phyloP scores from a whole-genome alignment of 1,140 invertebrate species.

The Zeugodacus cucurbitae region DNA sequence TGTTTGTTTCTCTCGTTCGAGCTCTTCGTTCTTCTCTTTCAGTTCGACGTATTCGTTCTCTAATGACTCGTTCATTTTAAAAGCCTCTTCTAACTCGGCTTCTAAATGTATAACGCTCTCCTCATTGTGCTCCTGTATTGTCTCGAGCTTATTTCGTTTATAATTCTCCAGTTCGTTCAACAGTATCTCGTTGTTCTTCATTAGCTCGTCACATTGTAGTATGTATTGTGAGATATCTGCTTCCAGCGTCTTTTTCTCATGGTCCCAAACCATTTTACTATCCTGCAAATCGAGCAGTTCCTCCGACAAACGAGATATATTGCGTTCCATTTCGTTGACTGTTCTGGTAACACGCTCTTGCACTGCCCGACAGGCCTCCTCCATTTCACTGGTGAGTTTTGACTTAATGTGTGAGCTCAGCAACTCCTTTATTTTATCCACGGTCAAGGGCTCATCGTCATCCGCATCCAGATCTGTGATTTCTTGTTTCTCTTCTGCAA shows the following conservation, averaged over 20 bases:
- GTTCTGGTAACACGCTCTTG: conserved; percentile 60
- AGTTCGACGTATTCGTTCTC: conserved; percentile 67
- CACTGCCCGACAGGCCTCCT: conserved; percentile 62
- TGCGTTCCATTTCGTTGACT: conserved; percentile 58
- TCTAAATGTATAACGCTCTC: conserved; percentile 72
- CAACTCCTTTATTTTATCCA: conserved; percentile 54
- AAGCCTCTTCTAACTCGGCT: conserved; percentile 71
- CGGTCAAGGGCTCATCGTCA: conserved; percentile 52
- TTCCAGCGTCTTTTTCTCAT: conserved; percentile 71
- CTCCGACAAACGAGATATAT: conserved; percentile 55
- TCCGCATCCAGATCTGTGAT: conserved; percentile 55
- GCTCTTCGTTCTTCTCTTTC: conserved; percentile 59
- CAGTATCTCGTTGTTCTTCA: conserved; percentile 75
- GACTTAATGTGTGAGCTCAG: conserved; percentile 51
- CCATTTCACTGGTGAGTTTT: conserved; percentile 50
- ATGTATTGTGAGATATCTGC: conserved; percentile 72
- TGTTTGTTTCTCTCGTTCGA: conserved; percentile 65
- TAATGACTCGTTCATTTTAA: conserved; percentile 67
- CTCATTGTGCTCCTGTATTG: conserved; percentile 76
- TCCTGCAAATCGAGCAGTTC: conserved; percentile 58
- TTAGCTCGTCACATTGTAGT: conserved; percentile 73
- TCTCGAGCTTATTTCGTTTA: conserved; percentile 73
- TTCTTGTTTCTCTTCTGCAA: conserved; percentile 60
- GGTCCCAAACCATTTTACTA: conserved; percentile 54
- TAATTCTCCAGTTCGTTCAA: conserved; percentile 72